These are phyloP conservation scores for Rana temporaria DNA, from an alignment of 2,113 vertebrate species.

Conservation along the genomic window DNA sequence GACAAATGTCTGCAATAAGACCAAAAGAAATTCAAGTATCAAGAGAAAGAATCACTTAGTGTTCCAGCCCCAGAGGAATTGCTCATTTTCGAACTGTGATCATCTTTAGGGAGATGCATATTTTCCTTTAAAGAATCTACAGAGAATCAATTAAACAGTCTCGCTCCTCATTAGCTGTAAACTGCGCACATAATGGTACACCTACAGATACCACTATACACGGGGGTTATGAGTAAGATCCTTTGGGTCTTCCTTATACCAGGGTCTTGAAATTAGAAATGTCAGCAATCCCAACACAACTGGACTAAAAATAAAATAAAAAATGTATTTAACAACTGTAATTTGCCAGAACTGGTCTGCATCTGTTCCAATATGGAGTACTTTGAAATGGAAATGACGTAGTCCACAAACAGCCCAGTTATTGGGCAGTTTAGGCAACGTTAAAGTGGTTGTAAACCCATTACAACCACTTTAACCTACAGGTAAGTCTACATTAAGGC, in stretches of 20 bases:
- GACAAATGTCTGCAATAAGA: too few relatives aligned
- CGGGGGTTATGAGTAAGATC: not conserved
- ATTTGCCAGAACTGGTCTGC: too few relatives aligned
- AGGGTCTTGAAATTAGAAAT: not conserved
- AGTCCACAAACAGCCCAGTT: too few relatives aligned
- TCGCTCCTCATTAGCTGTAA: not conserved
- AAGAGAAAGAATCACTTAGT: conserved; percentile 31
- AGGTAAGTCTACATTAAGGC: too few relatives aligned
- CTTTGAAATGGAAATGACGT: too few relatives aligned
- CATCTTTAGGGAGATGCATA: conserved; percentile 39
- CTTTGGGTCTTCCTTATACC: not conserved
- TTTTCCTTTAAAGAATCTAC: conserved; percentile 14
- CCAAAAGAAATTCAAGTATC: not conserved
- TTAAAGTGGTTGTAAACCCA: too few relatives aligned
- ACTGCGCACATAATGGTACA: not conserved
- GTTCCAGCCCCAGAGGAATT: not conserved
- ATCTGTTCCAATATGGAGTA: too few relatives aligned
- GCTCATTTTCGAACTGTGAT: conserved; percentile 22
- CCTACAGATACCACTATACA: not conserved
- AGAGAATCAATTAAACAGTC: conserved; percentile 46
- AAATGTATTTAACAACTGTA: not conserved
- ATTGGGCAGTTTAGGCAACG: too few relatives aligned
- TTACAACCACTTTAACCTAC: too few relatives aligned
- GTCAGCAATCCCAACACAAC: too few relatives aligned
- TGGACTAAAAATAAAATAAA: not conserved